Evolutionary conservation across 1,140 invertebrate genomes (phyloP), one percentile per base, ranked within the genome.

Genomic region (Drosophila ohnishii): DNA sequence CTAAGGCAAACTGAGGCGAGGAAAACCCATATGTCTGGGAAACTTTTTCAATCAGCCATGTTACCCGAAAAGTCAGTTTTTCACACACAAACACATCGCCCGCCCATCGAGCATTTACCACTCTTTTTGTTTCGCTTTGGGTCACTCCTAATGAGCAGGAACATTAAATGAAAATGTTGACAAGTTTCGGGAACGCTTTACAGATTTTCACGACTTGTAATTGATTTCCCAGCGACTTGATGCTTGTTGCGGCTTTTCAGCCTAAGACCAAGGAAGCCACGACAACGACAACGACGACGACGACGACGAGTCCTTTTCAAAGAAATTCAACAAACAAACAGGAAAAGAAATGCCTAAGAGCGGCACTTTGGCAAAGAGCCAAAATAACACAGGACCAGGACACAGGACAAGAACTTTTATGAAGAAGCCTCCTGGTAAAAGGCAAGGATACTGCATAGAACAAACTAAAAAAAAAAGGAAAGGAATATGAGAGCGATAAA

Each of bases 291-390:
- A 61, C 70, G 30, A 53, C 30, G 60, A 76, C 75, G 60, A 76
- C 75, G 48, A 53, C 16, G 58, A 71, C 77, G 72, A 83, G 72
- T 77, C 67, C 75, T 69, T 86, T 88, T 60, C 1, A 53, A 50
- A 30, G 32, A 83, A 82, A 88, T 87, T 87, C 77, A 73, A 71
- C 69, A 72, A 71, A 71, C 65, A 71, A 57, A 69, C 48, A 40
- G 44, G 51, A 30, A 70, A 72, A 71, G 51, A 87, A 87, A 88
- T 87, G 83, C 83, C 83, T 87, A 87, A 88, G 79, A 87, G 83
- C 83, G 83, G 81, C 84, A 88, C 83, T 87, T 87, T 87, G 83
- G 83, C 83, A 74, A 28, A 28, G 67, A 47, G 82, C 82, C 82
- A 86, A 87, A 75, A 63, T 48, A 75, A 30, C 44, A 63, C 60